A percentile compares a stretch with the other conserved stretches of the same genome.
phyloP scores from a whole-genome alignment of 2,113 vertebrate genomes.

The Cryptomyrus ogoouensis region DNA sequence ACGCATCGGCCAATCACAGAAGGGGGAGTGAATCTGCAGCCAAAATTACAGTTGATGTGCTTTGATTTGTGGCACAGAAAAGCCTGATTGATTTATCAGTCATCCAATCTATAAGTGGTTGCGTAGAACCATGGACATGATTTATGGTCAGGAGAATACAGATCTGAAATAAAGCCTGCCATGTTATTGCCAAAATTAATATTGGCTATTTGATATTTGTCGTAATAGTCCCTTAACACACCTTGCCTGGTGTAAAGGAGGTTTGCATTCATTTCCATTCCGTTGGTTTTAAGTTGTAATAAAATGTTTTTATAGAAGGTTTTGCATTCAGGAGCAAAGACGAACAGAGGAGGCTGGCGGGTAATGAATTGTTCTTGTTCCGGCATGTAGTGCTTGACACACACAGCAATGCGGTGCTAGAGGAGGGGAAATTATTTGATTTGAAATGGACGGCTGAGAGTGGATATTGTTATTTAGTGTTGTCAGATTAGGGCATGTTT shows the following conservation, averaged over 20 bases:
- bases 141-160: neutral
- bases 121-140: neutral
- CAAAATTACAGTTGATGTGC: neutral
- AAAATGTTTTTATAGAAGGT: neutral
- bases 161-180: neutral
- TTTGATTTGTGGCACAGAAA: neutral
- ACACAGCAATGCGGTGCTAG: neutral
- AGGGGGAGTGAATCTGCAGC: neutral
- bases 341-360: neutral
- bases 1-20: neutral
- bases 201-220: slow-evolving; percentile 3
- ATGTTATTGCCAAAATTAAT: neutral
- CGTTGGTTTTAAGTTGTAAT: neutral
- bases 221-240: neutral
- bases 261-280: neutral
- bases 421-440: neutral
- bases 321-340: neutral
- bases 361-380: slow-evolving; percentile 11
- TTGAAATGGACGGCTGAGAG: neutral
- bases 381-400: neutral
- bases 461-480: neutral
- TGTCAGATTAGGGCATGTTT: neutral
- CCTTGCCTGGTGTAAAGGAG: neutral
- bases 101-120: neutral
- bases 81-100: slow-evolving; percentile 2